Evolutionary conservation across 2,113 vertebrate genomes (phyloP).

Genomic region (Miniopterus natalensis): DNA sequence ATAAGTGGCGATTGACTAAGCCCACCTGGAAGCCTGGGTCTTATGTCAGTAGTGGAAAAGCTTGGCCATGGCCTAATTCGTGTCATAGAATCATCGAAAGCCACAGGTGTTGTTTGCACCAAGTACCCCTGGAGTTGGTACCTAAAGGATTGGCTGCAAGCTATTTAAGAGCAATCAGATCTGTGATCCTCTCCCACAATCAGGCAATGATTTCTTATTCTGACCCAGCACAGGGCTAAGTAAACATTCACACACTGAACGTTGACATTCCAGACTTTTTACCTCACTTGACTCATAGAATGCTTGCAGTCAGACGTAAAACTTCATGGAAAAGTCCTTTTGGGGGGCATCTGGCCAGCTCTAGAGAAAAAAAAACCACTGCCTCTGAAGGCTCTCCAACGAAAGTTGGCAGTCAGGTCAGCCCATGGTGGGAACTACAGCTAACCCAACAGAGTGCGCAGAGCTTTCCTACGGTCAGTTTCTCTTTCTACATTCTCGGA

Average conservation of each 20-base stretch:
- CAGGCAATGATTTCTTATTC: neutral
- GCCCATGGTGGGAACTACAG: fast-evolving
- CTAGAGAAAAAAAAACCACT: neutral
- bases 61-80: neutral
- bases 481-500: neutral
- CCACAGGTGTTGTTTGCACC: fast-evolving
- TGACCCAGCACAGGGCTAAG: fast-evolving
- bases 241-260: neutral
- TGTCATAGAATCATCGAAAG: neutral
- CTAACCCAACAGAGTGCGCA: neutral
- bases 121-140: neutral
- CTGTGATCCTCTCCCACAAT: neutral
- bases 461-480: neutral
- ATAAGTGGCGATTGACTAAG: neutral
- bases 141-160: neutral
- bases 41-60: neutral
- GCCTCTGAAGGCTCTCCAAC: neutral
- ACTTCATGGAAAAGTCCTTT: neutral
- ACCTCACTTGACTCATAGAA: neutral
- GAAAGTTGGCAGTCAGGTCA: neutral
- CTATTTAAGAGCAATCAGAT: neutral
- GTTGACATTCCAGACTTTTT: neutral
- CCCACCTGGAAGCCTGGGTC: neutral
- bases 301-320: neutral
- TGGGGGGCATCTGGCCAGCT: neutral